Conservation (phyloP, 2,113 vertebrate genomes). For the Synodontis membranacea region DNA sequence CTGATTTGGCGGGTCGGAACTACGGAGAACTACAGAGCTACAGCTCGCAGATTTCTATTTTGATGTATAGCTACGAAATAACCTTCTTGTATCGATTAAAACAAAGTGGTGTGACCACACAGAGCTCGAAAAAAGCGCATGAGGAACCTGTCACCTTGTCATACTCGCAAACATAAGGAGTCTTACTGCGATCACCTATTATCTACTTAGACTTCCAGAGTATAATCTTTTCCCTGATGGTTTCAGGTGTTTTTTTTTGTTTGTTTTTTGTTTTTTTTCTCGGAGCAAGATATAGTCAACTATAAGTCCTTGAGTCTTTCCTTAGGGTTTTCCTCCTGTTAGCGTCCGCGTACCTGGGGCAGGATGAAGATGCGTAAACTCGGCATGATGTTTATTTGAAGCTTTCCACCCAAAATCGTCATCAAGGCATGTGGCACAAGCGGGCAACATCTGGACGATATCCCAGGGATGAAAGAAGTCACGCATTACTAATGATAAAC, state of each 20-base stretch:
- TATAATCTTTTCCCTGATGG: background rate
- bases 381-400: background rate
- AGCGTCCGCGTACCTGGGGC: background rate
- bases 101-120: background rate
- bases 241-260: background rate
- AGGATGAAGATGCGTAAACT: background rate
- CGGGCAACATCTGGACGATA: background rate
- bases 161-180: background rate
- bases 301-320: background rate
- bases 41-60: background rate
- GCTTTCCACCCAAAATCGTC: background rate
- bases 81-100: background rate
- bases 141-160: no score
- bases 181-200: background rate
- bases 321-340: background rate
- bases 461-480: background rate
- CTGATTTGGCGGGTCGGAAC: background rate
- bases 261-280: background rate
- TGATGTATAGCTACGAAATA: background rate
- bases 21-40: background rate
- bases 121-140: background rate
- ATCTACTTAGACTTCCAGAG: background rate
- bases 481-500: background rate
- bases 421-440: background rate
- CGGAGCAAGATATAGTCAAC: no score